These are phyloP conservation scores for Hydroisotoma schaefferi DNA, from an alignment of 2,888 invertebrate genomes.

Conservation along the genomic window DNA sequence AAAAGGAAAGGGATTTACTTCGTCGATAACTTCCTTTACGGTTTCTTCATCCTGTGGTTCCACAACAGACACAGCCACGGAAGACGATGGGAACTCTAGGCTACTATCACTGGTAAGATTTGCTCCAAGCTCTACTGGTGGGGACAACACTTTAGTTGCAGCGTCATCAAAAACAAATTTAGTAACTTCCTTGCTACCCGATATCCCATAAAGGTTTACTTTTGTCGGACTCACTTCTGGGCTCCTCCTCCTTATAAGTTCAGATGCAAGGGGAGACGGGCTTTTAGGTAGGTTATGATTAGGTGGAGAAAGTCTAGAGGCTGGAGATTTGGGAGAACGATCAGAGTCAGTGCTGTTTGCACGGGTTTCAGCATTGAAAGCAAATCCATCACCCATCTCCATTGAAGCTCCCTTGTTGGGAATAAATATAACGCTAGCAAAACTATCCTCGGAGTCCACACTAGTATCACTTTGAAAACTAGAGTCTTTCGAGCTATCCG, in stretches of 20 bases:
- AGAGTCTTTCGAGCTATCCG: conserved; percentile 58
- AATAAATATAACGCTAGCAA: conserved; percentile 86
- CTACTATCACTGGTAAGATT: not conserved
- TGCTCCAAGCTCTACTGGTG: conserved; percentile 2
- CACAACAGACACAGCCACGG: not conserved
- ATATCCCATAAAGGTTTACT: not conserved
- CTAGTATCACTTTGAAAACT: conserved; percentile 90
- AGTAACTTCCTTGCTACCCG: conserved; percentile 18
- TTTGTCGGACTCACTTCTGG: conserved; percentile 45
- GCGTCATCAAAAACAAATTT: conserved; percentile 48
- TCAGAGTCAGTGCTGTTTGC: conserved; percentile 50
- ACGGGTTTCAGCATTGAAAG: conserved; percentile 40
- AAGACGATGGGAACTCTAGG: not conserved
- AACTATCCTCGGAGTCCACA: conserved; percentile 89
- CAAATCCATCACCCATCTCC: conserved; percentile 20
- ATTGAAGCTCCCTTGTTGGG: conserved; percentile 61
- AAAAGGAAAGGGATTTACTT: not conserved
- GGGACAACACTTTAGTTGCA: conserved; percentile 26
- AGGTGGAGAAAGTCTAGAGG: conserved; percentile 48
- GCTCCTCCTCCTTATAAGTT: conserved; percentile 33
- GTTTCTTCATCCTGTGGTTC: not conserved
- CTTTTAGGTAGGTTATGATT: conserved; percentile 44
- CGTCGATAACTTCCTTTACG: not conserved
- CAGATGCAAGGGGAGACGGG: conserved; percentile 46
- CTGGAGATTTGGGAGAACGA: conserved; percentile 49